These are phyloP conservation scores for Cephalopachus bancanus DNA, from an alignment of 2,797 vertebrate genomes.

Conservation along the genomic window DNA sequence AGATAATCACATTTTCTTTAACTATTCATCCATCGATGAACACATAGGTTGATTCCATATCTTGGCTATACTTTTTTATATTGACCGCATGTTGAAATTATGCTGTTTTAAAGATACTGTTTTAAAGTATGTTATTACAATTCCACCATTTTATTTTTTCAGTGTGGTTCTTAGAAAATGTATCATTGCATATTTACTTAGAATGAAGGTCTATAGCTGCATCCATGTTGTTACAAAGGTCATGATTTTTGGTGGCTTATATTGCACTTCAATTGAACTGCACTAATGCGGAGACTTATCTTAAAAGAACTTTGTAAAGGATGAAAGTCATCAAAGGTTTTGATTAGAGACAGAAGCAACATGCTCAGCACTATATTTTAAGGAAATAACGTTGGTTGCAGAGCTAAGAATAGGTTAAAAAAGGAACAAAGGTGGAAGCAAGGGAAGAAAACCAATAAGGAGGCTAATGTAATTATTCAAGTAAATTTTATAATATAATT, in stretches of 20 bases:
- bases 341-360: neutral
- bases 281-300: neutral
- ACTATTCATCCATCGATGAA: neutral
- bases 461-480: neutral
- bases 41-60: neutral
- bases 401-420: neutral
- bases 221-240: too few species aligned
- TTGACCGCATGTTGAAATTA: too few species aligned
- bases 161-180: neutral
- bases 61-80: neutral
- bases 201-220: too few species aligned
- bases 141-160: neutral
- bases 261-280: neutral
- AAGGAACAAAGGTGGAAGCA: neutral
- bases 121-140: neutral
- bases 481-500: neutral
- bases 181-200: neutral
- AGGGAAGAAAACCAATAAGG: neutral
- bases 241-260: neutral
- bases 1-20: neutral
- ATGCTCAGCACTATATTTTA: neutral
- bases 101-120: neutral
- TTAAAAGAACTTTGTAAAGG: neutral
- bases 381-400: neutral
- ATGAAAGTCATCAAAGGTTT: neutral